Conservation (phyloP, 2,888 invertebrate genomes). For the Anthophora plumipes region DNA sequence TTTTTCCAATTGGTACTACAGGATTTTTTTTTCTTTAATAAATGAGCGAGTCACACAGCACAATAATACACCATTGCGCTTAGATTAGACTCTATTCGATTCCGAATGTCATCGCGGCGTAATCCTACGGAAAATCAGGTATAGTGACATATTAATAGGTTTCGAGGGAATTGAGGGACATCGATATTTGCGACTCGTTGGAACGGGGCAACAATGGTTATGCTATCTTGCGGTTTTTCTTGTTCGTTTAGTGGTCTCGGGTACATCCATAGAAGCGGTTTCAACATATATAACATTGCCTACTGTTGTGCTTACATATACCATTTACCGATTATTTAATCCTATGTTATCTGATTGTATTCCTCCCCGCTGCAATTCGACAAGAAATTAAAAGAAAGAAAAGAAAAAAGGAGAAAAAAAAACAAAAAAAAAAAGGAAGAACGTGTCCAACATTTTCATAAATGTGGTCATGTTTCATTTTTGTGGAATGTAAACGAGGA, state of each 20-base stretch:
- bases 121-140: conserved; percentile 6
- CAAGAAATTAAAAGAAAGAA: no score
- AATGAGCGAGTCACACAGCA: background rate
- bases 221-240: conserved; percentile 1
- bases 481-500: background rate
- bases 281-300: conserved; percentile 50
- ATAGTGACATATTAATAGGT: conserved; percentile 13
- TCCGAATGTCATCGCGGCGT: background rate
- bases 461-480: background rate
- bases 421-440: background rate
- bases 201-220: background rate
- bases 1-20: background rate
- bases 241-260: conserved; percentile 22
- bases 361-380: background rate
- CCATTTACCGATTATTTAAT: conserved; percentile 38
- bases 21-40: background rate
- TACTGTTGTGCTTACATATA: conserved; percentile 47
- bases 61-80: background rate
- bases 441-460: background rate
- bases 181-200: background rate
- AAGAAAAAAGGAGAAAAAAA: background rate
- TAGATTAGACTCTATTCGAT: background rate
- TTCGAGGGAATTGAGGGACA: background rate
- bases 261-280: conserved; percentile 48
- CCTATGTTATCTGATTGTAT: conserved; percentile 34